Percentiles rank a stretch among this genome's conserved stretches.
Evolutionary conservation across 2,888 invertebrate genomes (phyloP).

Genomic region (Lochmaea capreae): DNA sequence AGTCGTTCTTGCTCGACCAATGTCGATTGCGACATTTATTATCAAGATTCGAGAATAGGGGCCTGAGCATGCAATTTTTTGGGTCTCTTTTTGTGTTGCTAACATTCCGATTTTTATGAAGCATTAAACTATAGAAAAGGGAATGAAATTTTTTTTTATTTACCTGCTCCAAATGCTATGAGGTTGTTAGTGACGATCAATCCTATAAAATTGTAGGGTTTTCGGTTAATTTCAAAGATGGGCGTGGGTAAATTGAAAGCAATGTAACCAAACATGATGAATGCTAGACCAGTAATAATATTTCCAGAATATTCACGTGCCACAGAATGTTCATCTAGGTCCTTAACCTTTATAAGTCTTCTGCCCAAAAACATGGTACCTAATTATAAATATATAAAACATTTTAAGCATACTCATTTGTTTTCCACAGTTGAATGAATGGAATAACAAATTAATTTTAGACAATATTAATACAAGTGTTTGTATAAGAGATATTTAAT

Average conservation of each 20-base stretch:
- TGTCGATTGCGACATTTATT: too few species aligned
- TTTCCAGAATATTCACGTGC: slow-evolving; percentile 57
- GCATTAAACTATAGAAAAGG: too few species aligned
- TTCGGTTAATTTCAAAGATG: slow-evolving; percentile 31
- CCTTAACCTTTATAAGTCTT: slow-evolving; percentile 57
- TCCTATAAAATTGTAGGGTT: slow-evolving; percentile 31
- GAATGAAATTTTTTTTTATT: not conserved
- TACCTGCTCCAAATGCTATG: slow-evolving; percentile 45
- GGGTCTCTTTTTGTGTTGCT: too few species aligned
- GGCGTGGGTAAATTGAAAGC: slow-evolving; percentile 48
- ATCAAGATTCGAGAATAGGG: too few species aligned
- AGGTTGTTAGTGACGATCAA: slow-evolving; percentile 48
- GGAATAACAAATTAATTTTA: too few species aligned
- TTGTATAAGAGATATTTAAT: too few species aligned
- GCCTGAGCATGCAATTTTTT: too few species aligned
- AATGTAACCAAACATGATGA: slow-evolving; percentile 60
- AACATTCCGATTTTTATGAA: too few species aligned
- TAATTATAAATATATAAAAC: slow-evolving; percentile 24
- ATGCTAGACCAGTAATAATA: slow-evolving; percentile 58
- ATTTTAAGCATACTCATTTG: too few species aligned
- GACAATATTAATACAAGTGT: too few species aligned
- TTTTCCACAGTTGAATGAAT: too few species aligned
- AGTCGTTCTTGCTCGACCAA: too few species aligned
- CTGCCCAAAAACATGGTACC: slow-evolving; percentile 59
- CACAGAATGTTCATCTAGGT: slow-evolving; percentile 60